Percentiles rank a stretch among this genome's conserved stretches.
Evolutionary conservation across 2,113 vertebrate genomes (phyloP).

Genomic region (Oostethus manadensis): DNA sequence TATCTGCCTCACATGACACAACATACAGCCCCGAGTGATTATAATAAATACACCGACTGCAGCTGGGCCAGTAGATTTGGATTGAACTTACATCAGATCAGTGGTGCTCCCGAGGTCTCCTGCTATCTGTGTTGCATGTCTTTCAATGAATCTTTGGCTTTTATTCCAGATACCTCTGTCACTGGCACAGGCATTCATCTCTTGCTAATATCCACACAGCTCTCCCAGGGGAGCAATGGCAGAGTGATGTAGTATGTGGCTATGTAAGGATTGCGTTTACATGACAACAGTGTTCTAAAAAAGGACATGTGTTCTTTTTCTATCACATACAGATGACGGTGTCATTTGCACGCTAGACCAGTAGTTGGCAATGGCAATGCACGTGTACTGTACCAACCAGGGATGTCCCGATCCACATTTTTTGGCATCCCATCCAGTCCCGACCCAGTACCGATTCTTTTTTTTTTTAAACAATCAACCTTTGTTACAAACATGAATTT

Average conservation of each 20-base stretch:
- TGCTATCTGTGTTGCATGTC: constrained; percentile 41
- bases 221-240: constrained; percentile 6
- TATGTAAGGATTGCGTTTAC: not conserved
- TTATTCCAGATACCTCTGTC: constrained; percentile 34
- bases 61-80: constrained; percentile 27
- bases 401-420: too few relatives aligned
- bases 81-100: constrained; percentile 52
- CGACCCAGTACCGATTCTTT: too few relatives aligned
- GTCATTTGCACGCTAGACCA: not conserved
- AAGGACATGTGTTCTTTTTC: too few relatives aligned
- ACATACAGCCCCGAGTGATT: constrained; percentile 7
- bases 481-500: too few relatives aligned
- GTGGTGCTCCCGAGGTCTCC: constrained; percentile 23
- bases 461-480: too few relatives aligned
- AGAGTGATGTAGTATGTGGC: not conserved
- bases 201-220: constrained; percentile 31
- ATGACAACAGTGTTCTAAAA: not conserved
- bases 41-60: not conserved
- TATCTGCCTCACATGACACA: constrained; percentile 31
- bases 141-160: constrained; percentile 49
- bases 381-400: too few relatives aligned
- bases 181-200: constrained; percentile 34
- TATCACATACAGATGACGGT: too few relatives aligned
- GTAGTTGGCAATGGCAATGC: not conserved
- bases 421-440: too few relatives aligned